Evolutionary conservation across 2,888 invertebrate genomes (phyloP).

Genomic region (Eledona agricola): DNA sequence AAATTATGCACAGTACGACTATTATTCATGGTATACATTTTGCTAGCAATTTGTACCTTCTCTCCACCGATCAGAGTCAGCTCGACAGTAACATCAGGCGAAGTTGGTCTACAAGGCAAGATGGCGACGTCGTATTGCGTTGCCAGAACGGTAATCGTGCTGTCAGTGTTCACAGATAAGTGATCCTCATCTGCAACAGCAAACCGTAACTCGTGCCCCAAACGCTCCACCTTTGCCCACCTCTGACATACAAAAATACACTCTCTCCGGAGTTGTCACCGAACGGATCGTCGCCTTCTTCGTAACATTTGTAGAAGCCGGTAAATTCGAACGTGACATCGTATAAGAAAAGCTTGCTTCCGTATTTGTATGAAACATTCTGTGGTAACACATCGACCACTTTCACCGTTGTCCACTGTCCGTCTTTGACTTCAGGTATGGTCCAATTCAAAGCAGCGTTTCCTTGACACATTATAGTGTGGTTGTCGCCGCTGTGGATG

Average conservation of each 20-base stretch:
- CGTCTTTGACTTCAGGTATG: conserved; percentile 38
- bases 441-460: conserved; percentile 61
- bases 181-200: conserved; percentile 61
- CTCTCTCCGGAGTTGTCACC: conserved; percentile 57
- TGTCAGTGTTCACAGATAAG: conserved; percentile 60
- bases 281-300: conserved; percentile 55
- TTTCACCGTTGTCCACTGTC: conserved; percentile 20
- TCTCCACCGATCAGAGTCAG: conserved; percentile 45
- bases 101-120: conserved; percentile 73
- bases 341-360: conserved; percentile 61
- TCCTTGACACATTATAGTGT: conserved; percentile 63
- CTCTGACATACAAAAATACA: conserved; percentile 68
- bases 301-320: conserved; percentile 60
- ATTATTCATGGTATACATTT: no score
- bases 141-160: conserved; percentile 48
- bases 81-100: conserved; percentile 66
- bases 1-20: no score
- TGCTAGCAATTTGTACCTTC: no score
- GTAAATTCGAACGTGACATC: conserved; percentile 57
- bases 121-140: conserved; percentile 61
- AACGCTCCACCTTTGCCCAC: no score
- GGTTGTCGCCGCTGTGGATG: conserved; percentile 49
- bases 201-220: no score
- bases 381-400: conserved; percentile 46
- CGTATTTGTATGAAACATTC: conserved; percentile 54